Base-by-base conservation (phyloP, 2,888 invertebrate species). In the Scaptomyza flava region DNA sequence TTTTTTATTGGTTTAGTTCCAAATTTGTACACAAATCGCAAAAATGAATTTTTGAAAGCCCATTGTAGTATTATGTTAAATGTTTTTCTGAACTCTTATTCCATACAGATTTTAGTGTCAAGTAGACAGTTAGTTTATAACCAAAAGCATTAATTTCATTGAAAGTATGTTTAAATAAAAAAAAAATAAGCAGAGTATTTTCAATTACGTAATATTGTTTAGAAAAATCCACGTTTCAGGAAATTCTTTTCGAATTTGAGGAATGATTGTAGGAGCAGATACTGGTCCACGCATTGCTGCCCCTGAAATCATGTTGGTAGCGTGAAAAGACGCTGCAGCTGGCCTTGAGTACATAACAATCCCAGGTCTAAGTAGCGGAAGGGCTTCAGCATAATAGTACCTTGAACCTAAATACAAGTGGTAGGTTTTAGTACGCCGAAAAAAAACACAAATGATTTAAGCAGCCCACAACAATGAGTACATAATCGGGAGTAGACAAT, bases 181-280 rank as follows among this genome's bases (percentile, higher is more conserved):
- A 6, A 3, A 23, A 23, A 27, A 27, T 27, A 27, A 27, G 4
- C 27, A 27, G 6, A 27, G n/a, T 36, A n/a, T 42, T 17, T 11
- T 9, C n/a, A 66, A 36, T 65, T 76, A 66, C 69, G 34, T 71
- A 38, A 23, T 14, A 7, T 42, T 60, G 34, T 63, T 53, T 81
- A 93, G 92, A 94, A 94, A 95, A 80, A 95, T 93, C 95, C 95
- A 95, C 64, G 94, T 95, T 92, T 95, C 95, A 8, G 46, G 30
- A 12, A 63, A 62, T 31, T 54, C 34, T 23, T 38, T 48, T 14
- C 36, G 42, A 53, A 41, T 23, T 27, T 48, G 48, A 14, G 14
- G 11, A 5, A 58, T 42, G 38, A 48, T 11, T 45, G 27, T 6
- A 41, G 14, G 17, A 20, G 20, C 4, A 45, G 8, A 20, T 23